Evolutionary conservation across 2,113 vertebrate genomes (phyloP).

Genomic region (Alexandromys fortis): DNA sequence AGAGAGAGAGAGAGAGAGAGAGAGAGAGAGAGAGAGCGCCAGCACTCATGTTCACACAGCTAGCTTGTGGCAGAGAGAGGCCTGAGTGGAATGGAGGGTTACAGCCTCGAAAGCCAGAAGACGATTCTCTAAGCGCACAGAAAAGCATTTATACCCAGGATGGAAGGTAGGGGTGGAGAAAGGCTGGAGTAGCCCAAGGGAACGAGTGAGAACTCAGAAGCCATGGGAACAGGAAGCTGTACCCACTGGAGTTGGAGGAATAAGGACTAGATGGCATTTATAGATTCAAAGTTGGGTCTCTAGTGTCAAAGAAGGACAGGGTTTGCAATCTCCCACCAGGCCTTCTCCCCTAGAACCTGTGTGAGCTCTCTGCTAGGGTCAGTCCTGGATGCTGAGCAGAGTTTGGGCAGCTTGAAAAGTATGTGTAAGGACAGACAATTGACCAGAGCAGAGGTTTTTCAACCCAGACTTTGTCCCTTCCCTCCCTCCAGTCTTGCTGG

Average conservation of each 20-base stretch:
- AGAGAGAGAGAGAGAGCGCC: not conserved
- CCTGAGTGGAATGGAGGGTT: not conserved
- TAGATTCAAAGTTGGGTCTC: not conserved
- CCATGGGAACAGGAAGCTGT: no score
- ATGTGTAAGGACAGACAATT: not conserved
- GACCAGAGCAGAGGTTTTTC: not conserved
- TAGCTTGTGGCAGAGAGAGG: not conserved
- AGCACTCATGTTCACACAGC: not conserved
- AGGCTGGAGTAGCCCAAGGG: not conserved
- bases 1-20: not conserved
- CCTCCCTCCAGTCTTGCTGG: no score
- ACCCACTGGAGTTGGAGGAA: not conserved
- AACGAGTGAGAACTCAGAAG: accelerated
- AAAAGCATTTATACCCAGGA: accelerated
- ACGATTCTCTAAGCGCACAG: accelerated
- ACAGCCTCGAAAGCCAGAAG: not conserved
- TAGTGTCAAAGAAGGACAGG: not conserved
- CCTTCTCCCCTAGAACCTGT: not conserved
- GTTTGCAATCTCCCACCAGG: not conserved
- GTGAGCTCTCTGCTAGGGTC: not conserved
- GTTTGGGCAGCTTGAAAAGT: accelerated
- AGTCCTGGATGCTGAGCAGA: not conserved
- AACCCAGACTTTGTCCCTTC: not conserved
- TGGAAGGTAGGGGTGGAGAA: not conserved
- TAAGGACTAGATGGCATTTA: accelerated